These are phyloP conservation scores for Sphinx pinastri DNA, from an alignment of 2,888 invertebrate species.

Conservation along the genomic window DNA sequence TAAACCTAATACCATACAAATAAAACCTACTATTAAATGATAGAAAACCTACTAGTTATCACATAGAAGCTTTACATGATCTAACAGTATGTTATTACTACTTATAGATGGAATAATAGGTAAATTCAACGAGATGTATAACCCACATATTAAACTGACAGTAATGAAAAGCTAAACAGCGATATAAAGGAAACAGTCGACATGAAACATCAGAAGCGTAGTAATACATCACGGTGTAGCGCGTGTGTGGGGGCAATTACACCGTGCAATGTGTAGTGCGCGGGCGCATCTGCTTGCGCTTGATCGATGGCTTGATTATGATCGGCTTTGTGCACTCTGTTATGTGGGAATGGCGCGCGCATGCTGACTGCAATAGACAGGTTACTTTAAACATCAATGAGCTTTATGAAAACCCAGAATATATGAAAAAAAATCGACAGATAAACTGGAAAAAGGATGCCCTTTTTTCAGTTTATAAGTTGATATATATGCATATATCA, in stretches of 20 bases:
- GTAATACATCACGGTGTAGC: not conserved
- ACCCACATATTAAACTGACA: too few species aligned
- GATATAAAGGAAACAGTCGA: not conserved
- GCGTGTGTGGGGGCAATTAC: not conserved
- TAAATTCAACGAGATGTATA: too few species aligned
- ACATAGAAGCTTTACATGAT: too few species aligned
- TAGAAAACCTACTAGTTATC: too few species aligned
- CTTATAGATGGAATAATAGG: too few species aligned
- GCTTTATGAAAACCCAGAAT: not conserved
- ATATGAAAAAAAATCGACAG: too few species aligned
- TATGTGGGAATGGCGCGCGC: not conserved
- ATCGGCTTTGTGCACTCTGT: constrained; percentile 17
- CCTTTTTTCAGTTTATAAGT: too few species aligned
- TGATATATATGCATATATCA: too few species aligned
- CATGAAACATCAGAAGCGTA: not conserved
- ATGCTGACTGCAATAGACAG: not conserved
- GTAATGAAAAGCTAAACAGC: not conserved
- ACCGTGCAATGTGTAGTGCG: not conserved
- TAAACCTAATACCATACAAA: too few species aligned
- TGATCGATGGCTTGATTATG: constrained; percentile 14
- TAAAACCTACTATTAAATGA: too few species aligned
- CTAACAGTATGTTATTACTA: too few species aligned
- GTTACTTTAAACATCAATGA: not conserved
- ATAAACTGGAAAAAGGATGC: too few species aligned
- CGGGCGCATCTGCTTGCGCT: constrained; percentile 15